These are phyloP conservation scores for Terrapene triunguis DNA, from an alignment of 2,113 vertebrate genomes.

Conservation along the genomic window DNA sequence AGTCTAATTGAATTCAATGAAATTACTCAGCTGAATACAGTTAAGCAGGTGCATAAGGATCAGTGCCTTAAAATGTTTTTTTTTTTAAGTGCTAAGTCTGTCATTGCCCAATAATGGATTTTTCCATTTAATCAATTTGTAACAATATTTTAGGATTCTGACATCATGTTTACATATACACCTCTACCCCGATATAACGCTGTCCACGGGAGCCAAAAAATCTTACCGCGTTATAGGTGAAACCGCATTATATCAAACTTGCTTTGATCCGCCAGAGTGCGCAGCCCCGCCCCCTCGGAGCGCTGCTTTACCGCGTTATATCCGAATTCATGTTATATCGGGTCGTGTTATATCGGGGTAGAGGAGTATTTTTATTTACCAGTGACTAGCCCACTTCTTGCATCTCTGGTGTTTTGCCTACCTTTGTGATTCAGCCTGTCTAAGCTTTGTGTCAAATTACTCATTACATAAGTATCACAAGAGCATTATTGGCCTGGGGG, in stretches of 20 bases:
- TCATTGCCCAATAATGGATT: background rate
- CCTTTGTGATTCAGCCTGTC: background rate
- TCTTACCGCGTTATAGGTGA: no score
- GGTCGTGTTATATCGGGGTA: no score
- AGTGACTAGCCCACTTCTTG: accelerated
- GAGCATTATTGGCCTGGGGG: background rate
- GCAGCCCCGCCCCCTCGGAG: no score
- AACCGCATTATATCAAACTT: no score
- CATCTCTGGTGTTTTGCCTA: background rate
- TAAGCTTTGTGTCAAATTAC: background rate
- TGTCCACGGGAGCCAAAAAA: no score
- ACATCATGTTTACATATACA: background rate
- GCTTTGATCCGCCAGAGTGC: no score
- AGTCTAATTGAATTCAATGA: background rate
- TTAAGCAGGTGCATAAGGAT: background rate
- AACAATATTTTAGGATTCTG: background rate
- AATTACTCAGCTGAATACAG: background rate
- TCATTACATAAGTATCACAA: background rate
- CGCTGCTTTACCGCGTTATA: no score
- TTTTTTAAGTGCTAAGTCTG: background rate
- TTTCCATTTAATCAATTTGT: background rate
- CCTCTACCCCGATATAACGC: no score
- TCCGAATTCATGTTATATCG: no score
- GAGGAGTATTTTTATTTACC: background rate
- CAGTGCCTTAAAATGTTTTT: background rate